Conservation (phyloP, 23 tunicate genomes). For the Botrylloides violaceus region DNA sequence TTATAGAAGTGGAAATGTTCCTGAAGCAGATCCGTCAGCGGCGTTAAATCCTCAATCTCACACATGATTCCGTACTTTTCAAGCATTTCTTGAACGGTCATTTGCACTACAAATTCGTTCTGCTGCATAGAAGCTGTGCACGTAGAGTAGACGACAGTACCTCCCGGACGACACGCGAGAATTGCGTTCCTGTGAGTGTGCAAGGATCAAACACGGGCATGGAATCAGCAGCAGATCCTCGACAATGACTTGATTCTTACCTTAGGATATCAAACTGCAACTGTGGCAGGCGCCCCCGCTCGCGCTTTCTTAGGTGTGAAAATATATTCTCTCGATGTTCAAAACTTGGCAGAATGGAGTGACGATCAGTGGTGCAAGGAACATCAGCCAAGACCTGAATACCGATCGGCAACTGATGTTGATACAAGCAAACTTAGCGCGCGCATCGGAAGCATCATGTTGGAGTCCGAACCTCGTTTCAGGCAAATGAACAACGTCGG, state of each 20-base stretch:
- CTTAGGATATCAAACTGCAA: constrained; percentile 40
- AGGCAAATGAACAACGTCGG: no score
- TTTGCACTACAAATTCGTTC: constrained; percentile 73
- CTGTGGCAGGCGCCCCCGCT: constrained; percentile 49
- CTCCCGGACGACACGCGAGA: constrained; percentile 52
- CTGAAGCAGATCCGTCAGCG: constrained; percentile 29
- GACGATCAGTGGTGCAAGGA: constrained; percentile 67
- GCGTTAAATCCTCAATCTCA: constrained; percentile 46
- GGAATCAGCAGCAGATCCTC: no score
- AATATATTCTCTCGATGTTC: constrained; percentile 40
- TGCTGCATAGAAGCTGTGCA: constrained; percentile 65
- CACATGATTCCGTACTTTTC: constrained; percentile 32
- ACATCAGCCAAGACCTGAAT: constrained; percentile 75
- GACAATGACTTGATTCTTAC: no score
- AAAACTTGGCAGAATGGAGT: constrained; percentile 41
- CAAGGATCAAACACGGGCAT: no score
- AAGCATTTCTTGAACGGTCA: constrained; percentile 28
- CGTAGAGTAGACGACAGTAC: constrained; percentile 71
- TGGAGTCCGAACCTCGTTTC: no score
- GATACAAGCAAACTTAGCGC: no score
- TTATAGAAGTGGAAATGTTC: constrained; percentile 44
- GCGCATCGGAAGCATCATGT: no score
- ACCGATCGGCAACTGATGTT: background rate
- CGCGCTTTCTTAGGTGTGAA: constrained; percentile 45
- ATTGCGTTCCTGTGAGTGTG: constrained; percentile 55